phyloP scores from a whole-genome alignment of 2,888 invertebrate genomes.

The Metopia argyrocephala region DNA sequence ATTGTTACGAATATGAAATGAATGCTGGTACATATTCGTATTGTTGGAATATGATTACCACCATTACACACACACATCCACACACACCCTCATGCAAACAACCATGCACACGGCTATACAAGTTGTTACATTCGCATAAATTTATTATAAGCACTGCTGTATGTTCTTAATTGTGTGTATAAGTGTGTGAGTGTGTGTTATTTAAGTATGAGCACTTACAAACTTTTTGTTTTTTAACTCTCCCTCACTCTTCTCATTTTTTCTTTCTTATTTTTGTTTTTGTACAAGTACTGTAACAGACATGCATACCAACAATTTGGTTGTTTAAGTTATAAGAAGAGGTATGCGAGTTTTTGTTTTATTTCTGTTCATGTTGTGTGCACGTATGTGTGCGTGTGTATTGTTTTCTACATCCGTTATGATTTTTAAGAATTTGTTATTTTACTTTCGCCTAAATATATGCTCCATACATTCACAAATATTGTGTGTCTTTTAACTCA shows the following conservation, averaged over 20 bases:
- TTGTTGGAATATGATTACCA: constrained; percentile 16
- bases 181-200: background rate
- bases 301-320: constrained; percentile 41
- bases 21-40: constrained; percentile 20
- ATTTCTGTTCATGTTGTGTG: no score
- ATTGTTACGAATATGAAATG: constrained; percentile 52
- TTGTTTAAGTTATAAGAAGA: background rate
- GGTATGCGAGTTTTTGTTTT: background rate
- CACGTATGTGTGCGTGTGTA: background rate
- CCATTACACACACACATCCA: background rate
- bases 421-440: constrained; percentile 3
- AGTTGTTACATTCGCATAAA: constrained; percentile 43
- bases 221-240: constrained; percentile 40
- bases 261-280: constrained; percentile 1
- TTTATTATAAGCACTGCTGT: constrained; percentile 9
- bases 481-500: constrained; percentile 8
- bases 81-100: constrained; percentile 9
- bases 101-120: background rate
- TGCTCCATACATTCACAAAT: constrained; percentile 1
- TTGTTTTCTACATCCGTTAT: background rate
- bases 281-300: constrained; percentile 64
- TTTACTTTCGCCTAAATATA: constrained; percentile 34
- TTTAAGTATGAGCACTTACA: constrained; percentile 28
- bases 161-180: background rate
- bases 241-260: no score